Conservation (phyloP, 2,113 vertebrate species). For the Chunga burmeisteri region DNA sequence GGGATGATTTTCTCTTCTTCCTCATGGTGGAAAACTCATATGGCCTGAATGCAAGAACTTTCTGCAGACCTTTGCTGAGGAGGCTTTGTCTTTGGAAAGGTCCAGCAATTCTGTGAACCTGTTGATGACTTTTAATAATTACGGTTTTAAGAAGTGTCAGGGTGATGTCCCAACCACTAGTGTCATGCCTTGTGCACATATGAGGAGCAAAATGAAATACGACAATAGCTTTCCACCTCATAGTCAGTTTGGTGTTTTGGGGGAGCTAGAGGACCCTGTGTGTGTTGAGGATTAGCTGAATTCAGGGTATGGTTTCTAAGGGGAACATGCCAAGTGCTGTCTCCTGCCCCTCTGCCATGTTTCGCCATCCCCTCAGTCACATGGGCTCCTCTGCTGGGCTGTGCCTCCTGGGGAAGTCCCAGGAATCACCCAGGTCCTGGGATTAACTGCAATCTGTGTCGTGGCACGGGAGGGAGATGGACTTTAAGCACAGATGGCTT, state of each 20-base stretch:
- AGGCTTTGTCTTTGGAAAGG: neutral
- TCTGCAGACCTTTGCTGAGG: neutral
- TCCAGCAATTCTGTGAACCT: neutral
- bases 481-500: neutral
- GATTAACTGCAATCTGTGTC: neutral
- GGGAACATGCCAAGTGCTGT: neutral
- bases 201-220: neutral
- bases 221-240: neutral
- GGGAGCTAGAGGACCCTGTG: neutral
- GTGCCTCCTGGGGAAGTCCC: no score
- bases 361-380: neutral
- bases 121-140: neutral
- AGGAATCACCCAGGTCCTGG: neutral
- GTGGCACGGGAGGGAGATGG: neutral
- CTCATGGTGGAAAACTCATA: neutral
- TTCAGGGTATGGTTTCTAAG: neutral
- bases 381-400: rapidly evolving
- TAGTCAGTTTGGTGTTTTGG: neutral
- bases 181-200: neutral
- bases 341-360: neutral
- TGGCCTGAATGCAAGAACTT: neutral
- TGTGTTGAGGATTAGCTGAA: neutral
- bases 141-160: neutral
- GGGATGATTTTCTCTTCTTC: neutral
- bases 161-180: neutral